phyloP scores from a whole-genome alignment of 2,888 invertebrate genomes.

The Cephus spinipes region DNA sequence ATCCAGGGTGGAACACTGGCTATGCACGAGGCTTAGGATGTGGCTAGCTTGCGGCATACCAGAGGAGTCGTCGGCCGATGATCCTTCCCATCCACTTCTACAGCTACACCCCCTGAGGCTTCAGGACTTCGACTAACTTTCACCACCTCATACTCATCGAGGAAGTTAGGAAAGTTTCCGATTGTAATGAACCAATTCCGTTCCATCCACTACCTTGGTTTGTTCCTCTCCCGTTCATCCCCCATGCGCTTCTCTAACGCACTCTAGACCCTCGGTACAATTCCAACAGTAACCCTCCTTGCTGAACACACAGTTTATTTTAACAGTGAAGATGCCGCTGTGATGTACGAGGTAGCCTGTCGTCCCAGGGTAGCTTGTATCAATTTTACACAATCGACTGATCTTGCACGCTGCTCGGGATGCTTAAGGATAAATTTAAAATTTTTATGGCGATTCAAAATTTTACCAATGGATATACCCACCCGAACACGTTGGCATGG shows the following conservation, averaged over 20 bases:
- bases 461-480: slow-evolving; percentile 52
- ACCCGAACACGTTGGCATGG: slow-evolving; percentile 82
- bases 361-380: no score
- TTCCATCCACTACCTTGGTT: background rate
- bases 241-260: background rate
- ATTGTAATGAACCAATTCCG: slow-evolving; percentile 20
- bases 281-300: background rate
- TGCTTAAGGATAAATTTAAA: background rate
- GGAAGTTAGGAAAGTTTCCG: slow-evolving; percentile 12
- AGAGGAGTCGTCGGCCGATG: background rate
- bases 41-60: slow-evolving; percentile 9
- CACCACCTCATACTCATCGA: slow-evolving; percentile 9
- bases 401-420: background rate
- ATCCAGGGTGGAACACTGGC: background rate
- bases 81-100: background rate
- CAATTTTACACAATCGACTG: background rate
- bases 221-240: background rate
- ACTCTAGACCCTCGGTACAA: background rate
- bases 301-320: background rate
- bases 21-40: background rate
- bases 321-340: background rate
- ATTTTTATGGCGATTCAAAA: background rate
- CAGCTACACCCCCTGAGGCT: background rate
- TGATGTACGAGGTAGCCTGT: background rate
- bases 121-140: slow-evolving; percentile 6